phyloP scores from a whole-genome alignment of 2,113 vertebrate genomes.

The Thunnus thynnus region DNA sequence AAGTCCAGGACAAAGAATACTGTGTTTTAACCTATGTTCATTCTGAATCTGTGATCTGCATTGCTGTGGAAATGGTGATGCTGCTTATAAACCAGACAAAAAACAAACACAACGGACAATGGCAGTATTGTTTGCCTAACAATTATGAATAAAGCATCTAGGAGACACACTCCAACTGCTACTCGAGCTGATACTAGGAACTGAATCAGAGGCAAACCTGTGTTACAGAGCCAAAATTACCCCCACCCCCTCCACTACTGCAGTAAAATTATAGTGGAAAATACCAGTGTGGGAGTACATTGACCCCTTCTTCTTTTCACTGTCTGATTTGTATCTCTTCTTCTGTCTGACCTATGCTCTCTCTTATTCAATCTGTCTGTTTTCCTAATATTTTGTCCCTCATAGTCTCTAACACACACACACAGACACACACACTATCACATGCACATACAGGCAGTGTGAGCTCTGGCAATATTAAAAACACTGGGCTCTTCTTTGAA shows the following conservation, averaged over 20 bases:
- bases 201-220: constrained; percentile 17
- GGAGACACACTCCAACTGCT: constrained; percentile 20
- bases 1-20: constrained; percentile 22
- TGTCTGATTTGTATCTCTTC: constrained; percentile 32
- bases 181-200: constrained; percentile 32
- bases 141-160: constrained; percentile 21
- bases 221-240: constrained; percentile 32
- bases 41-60: background rate
- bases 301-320: constrained; percentile 37
- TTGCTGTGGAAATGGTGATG: constrained; percentile 7
- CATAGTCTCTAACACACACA: constrained; percentile 18
- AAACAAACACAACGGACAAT: constrained; percentile 40
- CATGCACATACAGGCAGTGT: constrained; percentile 17
- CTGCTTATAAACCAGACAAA: background rate
- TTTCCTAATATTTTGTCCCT: constrained; percentile 14
- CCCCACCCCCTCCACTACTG: constrained; percentile 17
- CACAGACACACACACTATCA: constrained; percentile 10
- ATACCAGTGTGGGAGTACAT: background rate
- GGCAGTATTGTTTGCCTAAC: constrained; percentile 20
- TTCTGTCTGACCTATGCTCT: constrained; percentile 34
- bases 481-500: constrained; percentile 69
- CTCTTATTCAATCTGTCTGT: constrained; percentile 10
- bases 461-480: constrained; percentile 65
- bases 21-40: background rate
- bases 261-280: constrained; percentile 16